Percentiles rank a stretch among this genome's conserved stretches.
Evolutionary conservation across 2,797 vertebrate species (phyloP).

Genomic region (Holocentrus rufus): DNA sequence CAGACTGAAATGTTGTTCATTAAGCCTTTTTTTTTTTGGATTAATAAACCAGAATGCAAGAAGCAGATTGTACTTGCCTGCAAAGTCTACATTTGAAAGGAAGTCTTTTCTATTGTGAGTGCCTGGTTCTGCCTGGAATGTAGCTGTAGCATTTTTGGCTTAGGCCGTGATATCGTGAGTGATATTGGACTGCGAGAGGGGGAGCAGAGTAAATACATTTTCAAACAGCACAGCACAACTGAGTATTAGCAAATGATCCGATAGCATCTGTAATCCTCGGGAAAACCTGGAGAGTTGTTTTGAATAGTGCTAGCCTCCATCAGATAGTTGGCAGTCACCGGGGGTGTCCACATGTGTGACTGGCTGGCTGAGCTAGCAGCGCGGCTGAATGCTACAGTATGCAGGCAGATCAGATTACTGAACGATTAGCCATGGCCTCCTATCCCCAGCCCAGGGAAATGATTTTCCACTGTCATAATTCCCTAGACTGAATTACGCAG

Average conservation of each 20-base stretch:
- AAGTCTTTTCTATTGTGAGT: conserved; percentile 34
- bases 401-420: conserved; percentile 83
- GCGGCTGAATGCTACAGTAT: conserved; percentile 76
- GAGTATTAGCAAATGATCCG: conserved; percentile 78
- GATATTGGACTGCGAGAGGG: conserved; percentile 53
- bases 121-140: conserved; percentile 50
- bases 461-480: conserved; percentile 85
- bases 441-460: conserved; percentile 78
- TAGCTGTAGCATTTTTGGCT: conserved; percentile 64
- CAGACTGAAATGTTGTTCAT: conserved; percentile 58
- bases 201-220: conserved; percentile 75
- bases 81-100: conserved; percentile 13
- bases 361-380: conserved; percentile 68
- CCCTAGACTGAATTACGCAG: conserved; percentile 79
- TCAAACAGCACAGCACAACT: conserved; percentile 66
- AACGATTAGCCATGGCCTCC: conserved; percentile 82
- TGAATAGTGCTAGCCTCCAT: conserved; percentile 66
- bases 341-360: conserved; percentile 77
- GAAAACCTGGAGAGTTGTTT: conserved; percentile 79
- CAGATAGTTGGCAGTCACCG: conserved; percentile 73
- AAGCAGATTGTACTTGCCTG: conserved; percentile 31
- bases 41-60: conserved; percentile 45
- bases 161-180: conserved; percentile 36
- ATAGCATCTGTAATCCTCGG: conserved; percentile 79
- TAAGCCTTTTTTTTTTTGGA: conserved; percentile 39